Evolutionary conservation across 1,140 invertebrate species (phyloP), one percentile per base, ranked within the genome.

Genomic region (Ceratoteleas bidentatus): DNA sequence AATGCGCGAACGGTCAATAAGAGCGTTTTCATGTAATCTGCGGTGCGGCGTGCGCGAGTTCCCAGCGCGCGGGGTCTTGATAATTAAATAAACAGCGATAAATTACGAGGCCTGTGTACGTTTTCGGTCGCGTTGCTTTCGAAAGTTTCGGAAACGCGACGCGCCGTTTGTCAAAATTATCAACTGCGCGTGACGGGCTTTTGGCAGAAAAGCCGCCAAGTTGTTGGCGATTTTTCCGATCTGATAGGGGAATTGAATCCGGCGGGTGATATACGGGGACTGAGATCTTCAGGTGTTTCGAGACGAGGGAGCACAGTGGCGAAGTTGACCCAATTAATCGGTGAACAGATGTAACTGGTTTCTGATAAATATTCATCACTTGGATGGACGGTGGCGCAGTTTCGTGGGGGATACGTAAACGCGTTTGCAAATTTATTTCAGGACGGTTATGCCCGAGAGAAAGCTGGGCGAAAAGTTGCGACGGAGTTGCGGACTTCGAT

Each of bases 1-100:
- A 49, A 58, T 56, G 52, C 16, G 16, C 32, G 47, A 43, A 36
- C 9, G 33, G 16, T 53, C 47, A 72, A 72, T 72, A 54, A 72
- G 61, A 72, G 68, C 68, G 61, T 72, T 72, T 53, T 4, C 57
- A 14, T 72, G 68, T 72, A 40, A 68, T 70, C 47, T 47, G 38
- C 24, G 24, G 24, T 24, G 36, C 54, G 47, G 3, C 34, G 32
- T 15, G 53, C 53, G 32, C 13, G 6, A 9, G 53, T n/a, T 66
- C 62, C 32, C 60, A n/a, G 13, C 32, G 49, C 7, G 15, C 32
- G 49, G 2, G 34, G 58, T 61, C 45, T 49, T 16, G 11, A 10
- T 52, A 62, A 62, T 62, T 62, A 62, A 62, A 62, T 62, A 62
- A 62, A 52, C 47, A 10, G 36, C 60, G 9, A 52, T 52, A 62